Conservation (phyloP, 2,797 vertebrate species). For the Champsocephalus gunnari region DNA sequence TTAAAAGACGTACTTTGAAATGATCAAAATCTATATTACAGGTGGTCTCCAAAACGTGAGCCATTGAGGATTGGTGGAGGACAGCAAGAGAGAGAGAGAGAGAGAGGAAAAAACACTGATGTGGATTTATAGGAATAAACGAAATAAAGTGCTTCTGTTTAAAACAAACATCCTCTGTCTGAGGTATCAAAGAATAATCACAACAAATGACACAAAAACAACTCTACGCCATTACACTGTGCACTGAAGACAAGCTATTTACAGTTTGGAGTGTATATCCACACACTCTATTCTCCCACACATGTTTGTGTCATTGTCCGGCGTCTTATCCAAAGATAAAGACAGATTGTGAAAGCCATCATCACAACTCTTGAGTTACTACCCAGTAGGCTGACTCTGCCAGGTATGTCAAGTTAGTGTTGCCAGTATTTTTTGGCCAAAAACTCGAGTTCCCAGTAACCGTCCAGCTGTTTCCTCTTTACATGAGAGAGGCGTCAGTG, state of each 20-base stretch:
- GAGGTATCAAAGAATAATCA: constrained; percentile 88
- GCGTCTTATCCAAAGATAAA: constrained; percentile 39
- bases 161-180: constrained; percentile 85
- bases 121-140: constrained; percentile 77
- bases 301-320: constrained; percentile 50
- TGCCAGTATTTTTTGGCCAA: constrained; percentile 35
- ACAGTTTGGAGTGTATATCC: constrained; percentile 77
- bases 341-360: constrained; percentile 1
- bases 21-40: constrained; percentile 31
- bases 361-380: constrained; percentile 25
- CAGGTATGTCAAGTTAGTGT: constrained; percentile 31
- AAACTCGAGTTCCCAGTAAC: constrained; percentile 41
- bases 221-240: constrained; percentile 83
- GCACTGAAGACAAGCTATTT: constrained; percentile 86
- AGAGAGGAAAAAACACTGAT: constrained; percentile 84
- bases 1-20: constrained; percentile 41
- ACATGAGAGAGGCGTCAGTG: constrained; percentile 46
- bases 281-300: constrained; percentile 85
- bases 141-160: constrained; percentile 98
- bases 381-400: constrained; percentile 40
- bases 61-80: constrained; percentile 36
- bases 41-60: constrained; percentile 30
- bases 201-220: constrained; percentile 79
- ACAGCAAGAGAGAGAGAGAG: constrained; percentile 41
- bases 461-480: constrained; percentile 45